phyloP scores from a whole-genome alignment of 2,797 vertebrate species.

The Halcyon chelicuti region DNA sequence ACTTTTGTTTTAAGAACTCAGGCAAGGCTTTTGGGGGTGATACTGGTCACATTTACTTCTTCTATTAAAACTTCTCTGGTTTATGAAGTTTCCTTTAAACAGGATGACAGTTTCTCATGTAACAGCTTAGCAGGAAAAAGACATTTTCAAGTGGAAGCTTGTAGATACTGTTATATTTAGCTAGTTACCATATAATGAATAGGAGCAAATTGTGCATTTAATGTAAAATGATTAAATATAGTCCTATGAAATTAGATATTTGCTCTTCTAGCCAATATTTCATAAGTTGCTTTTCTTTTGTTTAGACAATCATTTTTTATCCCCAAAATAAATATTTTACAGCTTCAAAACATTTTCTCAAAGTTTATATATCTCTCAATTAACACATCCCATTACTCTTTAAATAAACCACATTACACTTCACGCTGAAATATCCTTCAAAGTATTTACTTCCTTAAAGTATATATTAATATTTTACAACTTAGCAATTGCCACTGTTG shows the following conservation, averaged over 20 bases:
- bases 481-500: conserved; percentile 43
- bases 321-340: conserved; percentile 64
- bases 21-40: background rate
- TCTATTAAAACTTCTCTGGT: background rate
- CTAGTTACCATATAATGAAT: background rate
- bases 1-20: background rate
- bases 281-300: background rate
- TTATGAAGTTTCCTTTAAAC: background rate
- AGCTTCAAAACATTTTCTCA: conserved; percentile 20
- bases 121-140: conserved; percentile 20
- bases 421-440: conserved; percentile 14
- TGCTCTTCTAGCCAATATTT: background rate
- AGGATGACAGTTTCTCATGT: background rate
- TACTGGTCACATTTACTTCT: background rate
- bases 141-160: conserved; percentile 43
- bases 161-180: background rate
- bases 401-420: conserved; percentile 43
- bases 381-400: conserved; percentile 13
- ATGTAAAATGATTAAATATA: background rate
- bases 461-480: conserved; percentile 51
- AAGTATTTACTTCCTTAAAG: conserved; percentile 50
- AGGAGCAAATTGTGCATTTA: conserved; percentile 18
- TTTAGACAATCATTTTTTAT: conserved; percentile 18
- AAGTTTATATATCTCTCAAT: conserved; percentile 20
- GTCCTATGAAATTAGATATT: background rate